Conservation (phyloP, 2,797 vertebrate genomes). For the Carduelis carduelis region DNA sequence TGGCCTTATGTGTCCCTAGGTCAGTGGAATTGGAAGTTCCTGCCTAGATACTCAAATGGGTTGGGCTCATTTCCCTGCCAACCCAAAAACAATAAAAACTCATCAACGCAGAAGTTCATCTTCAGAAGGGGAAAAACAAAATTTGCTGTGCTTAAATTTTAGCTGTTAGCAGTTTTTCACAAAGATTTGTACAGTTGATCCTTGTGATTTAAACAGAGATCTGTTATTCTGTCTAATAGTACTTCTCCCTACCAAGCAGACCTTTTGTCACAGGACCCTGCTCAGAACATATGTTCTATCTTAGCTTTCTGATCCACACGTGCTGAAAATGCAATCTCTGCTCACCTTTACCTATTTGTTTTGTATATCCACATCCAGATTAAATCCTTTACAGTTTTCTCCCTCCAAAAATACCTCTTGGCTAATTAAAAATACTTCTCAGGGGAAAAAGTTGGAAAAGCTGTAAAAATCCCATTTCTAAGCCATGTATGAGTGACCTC, state of each 20-base stretch:
- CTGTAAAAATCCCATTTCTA: not conserved
- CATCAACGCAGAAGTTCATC: rapidly evolving
- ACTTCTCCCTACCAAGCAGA: not conserved
- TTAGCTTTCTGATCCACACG: not conserved
- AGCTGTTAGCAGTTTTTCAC: not conserved
- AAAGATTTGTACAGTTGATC: not conserved
- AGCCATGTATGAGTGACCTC: not conserved
- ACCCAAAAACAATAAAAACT: not conserved
- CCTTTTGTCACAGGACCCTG: not conserved
- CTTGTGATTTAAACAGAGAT: not conserved
- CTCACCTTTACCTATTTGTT: not conserved
- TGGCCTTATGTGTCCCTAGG: not conserved
- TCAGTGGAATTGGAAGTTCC: not conserved
- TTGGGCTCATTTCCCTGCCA: not conserved
- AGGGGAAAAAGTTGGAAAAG: not conserved
- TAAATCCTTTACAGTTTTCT: not conserved
- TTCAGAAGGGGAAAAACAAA: not conserved
- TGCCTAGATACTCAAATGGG: not conserved
- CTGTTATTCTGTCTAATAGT: not conserved
- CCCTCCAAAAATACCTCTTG: not conserved
- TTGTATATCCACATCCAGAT: not conserved
- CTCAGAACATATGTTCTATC: not conserved
- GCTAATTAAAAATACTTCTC: not conserved
- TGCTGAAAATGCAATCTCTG: not conserved
- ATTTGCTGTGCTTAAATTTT: not conserved